Evolutionary conservation across 2,797 vertebrate species (phyloP).

Genomic region (Rhodeus uyekii): DNA sequence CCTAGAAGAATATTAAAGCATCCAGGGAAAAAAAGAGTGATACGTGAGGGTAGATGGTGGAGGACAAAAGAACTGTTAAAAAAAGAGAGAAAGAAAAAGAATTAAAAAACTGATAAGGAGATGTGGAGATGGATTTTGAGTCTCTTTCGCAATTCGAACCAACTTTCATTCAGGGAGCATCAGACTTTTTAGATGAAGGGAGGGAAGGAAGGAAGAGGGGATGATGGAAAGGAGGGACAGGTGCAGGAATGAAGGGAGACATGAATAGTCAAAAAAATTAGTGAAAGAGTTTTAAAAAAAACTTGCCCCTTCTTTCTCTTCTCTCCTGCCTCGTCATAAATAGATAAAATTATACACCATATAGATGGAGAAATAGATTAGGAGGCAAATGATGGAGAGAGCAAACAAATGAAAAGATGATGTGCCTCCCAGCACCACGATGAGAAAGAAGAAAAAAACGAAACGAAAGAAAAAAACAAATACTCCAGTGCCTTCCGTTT

Average conservation of each 20-base stretch:
- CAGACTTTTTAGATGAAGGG: conserved; percentile 68
- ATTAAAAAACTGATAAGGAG: conserved; percentile 68
- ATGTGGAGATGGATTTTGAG: conserved; percentile 54
- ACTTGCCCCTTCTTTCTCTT: conserved; percentile 63
- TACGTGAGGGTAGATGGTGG: conserved; percentile 50
- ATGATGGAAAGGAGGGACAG: conserved; percentile 51
- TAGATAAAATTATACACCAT: conserved; percentile 81
- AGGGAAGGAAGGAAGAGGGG: conserved; percentile 37
- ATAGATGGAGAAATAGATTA: conserved; percentile 84
- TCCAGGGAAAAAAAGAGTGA: conserved; percentile 76
- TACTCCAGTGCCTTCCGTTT: conserved; percentile 86
- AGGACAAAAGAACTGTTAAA: conserved; percentile 56
- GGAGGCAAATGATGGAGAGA: conserved; percentile 80
- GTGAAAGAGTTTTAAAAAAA: conserved; percentile 56
- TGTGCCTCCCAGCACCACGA: conserved; percentile 83
- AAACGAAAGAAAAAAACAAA: conserved; percentile 86
- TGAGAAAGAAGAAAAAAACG: conserved; percentile 85
- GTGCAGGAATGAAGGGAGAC: conserved; percentile 50
- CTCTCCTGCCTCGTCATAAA: conserved; percentile 74
- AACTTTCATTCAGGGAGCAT: conserved; percentile 72
- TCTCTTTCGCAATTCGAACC: conserved; percentile 73
- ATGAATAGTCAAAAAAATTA: conserved; percentile 37
- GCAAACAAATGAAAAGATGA: conserved; percentile 82
- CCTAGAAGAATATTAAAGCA: conserved; percentile 83
- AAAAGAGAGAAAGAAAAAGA: conserved; percentile 64